Evolutionary conservation across 2,113 vertebrate species (phyloP), one percentile per base, ranked within the genome.

Genomic region (Zapornia atra): DNA sequence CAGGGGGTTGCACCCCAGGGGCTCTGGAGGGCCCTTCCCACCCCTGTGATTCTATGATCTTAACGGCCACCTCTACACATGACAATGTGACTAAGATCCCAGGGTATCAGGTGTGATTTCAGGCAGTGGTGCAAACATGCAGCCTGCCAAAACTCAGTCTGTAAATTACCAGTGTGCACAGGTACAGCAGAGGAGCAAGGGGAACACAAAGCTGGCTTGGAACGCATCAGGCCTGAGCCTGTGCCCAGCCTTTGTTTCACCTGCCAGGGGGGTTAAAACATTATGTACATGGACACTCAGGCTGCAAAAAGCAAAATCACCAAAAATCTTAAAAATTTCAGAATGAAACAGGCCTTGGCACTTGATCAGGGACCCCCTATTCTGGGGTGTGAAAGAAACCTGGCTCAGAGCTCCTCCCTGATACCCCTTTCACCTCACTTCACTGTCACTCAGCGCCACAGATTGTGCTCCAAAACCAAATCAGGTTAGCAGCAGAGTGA

Each of bases 371-470:
- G 3, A 8, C 3, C 25, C 14, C 38, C 61, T 12, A 9, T 18
- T 82, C 15, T 28, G 28, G 31, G 29, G 18, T 46, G 46, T 80
- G 69, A 19, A 46, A 18, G 44, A 46, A 56, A 57, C 15, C 73
- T 28, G 25, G 25, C 50, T 19, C 53, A 60, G 60, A 31, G 44
- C 40, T 38, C 5, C 70, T 46, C 59, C 65, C 15, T 3, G 10
- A 5, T 0, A 0, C 29, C 12, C 36, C 44, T 34, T 40, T 28
- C 44, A 29, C 19, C 64, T 88, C 36, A 15, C 1, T 63, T 44
- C 48, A 69, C 24, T 10, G 14, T 38, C 42, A 50, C 0, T 59
- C 70, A 42, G 57, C 8, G 10, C 33, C 50, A n/a, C 0, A 4
- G n/a, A n/a, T 0, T 29, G 40, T 54, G 76, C 56, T 81, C 53